Percentiles rank a stretch among this genome's conserved stretches.
These are phyloP conservation scores for Corella eumyota DNA, from an alignment of 23 tunicate species.

Conservation along the genomic window DNA sequence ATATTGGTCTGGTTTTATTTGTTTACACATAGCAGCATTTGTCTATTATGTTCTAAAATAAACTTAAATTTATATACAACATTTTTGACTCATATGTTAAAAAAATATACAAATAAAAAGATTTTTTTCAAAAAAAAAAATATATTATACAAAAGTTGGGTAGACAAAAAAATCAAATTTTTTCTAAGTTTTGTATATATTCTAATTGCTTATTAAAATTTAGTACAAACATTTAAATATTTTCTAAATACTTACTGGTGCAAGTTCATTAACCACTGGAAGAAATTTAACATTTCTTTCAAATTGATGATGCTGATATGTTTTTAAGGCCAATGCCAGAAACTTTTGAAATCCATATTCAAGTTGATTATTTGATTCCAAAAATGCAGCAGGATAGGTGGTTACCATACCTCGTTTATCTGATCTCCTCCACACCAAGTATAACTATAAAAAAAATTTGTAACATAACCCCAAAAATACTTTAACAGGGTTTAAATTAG, in stretches of 20 bases:
- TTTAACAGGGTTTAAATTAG: too few relatives aligned
- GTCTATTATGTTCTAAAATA: too few relatives aligned
- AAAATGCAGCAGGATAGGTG: constrained; percentile 11
- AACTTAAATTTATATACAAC: too few relatives aligned
- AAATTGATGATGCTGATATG: constrained; percentile 49
- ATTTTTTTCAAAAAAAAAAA: too few relatives aligned
- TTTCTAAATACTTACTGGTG: constrained; percentile 39
- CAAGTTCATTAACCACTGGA: constrained; percentile 46
- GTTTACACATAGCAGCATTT: too few relatives aligned
- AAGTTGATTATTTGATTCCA: constrained; percentile 7
- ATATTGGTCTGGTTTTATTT: too few relatives aligned
- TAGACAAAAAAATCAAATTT: too few relatives aligned
- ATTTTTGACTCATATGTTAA: too few relatives aligned
- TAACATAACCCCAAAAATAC: too few relatives aligned
- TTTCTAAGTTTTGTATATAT: too few relatives aligned
- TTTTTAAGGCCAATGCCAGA: constrained; percentile 27
- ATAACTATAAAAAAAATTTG: constrained; percentile 12
- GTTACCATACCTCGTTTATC: constrained; percentile 3
- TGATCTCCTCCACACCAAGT: constrained; percentile 21
- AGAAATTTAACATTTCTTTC: constrained; percentile 22
- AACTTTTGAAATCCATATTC: constrained; percentile 53
- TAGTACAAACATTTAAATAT: background rate
- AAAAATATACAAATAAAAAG: too few relatives aligned
- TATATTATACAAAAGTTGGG: background rate
- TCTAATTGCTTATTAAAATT: too few relatives aligned